Conservation (phyloP, 2,888 invertebrate genomes). For the Drosophila pseudotakahashii region DNA sequence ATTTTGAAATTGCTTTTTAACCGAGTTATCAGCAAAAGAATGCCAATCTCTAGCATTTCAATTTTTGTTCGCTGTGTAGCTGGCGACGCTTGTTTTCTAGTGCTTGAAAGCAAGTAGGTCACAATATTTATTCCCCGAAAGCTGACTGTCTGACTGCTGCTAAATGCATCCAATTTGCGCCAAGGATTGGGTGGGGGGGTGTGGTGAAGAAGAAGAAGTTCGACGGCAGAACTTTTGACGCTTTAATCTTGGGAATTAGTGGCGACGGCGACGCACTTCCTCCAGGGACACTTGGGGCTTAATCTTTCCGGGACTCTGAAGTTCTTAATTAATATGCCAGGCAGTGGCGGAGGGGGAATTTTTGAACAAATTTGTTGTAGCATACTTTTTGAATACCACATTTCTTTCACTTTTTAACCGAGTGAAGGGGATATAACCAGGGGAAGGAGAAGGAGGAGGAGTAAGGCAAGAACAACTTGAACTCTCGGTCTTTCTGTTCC, state of each 20-base stretch:
- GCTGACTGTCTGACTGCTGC: slow-evolving; percentile 5
- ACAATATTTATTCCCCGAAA: slow-evolving; percentile 27
- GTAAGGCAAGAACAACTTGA: slow-evolving; percentile 9
- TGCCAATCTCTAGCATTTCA: too few species aligned
- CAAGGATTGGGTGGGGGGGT: slow-evolving; percentile 13
- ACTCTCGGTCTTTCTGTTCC: slow-evolving; percentile 22
- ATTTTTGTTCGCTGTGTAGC: background rate
- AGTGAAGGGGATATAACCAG: too few species aligned
- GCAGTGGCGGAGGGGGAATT: too few species aligned
- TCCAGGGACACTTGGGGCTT: slow-evolving; percentile 11
- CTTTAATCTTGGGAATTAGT: slow-evolving; percentile 28
- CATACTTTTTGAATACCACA: too few species aligned
- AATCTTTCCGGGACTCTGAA: slow-evolving; percentile 15
- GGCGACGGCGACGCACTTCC: slow-evolving; percentile 11
- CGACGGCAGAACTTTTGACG: slow-evolving; percentile 42
- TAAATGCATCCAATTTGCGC: slow-evolving; percentile 23
- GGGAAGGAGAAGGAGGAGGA: too few species aligned
- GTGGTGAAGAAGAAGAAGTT: slow-evolving; percentile 14
- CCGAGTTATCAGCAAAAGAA: too few species aligned
- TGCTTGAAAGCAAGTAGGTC: slow-evolving; percentile 11
- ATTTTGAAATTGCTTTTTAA: too few species aligned
- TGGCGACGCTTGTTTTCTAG: too few species aligned
- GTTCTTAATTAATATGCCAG: slow-evolving; percentile 63
- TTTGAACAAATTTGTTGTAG: too few species aligned
- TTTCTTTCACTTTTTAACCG: background rate